Evolutionary conservation across 1,140 invertebrate genomes (phyloP).

Genomic region (Neomicropteryx cornuta): DNA sequence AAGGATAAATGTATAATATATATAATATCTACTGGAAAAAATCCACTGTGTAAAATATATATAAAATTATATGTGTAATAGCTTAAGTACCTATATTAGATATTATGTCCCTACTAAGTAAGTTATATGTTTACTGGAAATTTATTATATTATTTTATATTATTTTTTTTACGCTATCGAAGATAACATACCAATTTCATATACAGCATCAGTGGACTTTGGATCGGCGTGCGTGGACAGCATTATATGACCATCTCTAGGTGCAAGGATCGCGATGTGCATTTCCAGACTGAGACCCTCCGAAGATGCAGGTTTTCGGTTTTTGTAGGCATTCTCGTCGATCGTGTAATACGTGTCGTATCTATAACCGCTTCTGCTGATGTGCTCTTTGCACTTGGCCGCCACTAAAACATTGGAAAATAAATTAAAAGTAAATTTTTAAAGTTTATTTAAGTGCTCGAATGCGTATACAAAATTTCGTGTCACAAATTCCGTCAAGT

Average conservation of each 20-base stretch:
- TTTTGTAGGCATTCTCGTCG: conserved; percentile 18
- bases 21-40: not conserved
- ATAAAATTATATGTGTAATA: not conserved
- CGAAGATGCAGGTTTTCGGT: conserved; percentile 12
- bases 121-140: no score
- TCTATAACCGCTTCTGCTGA: conserved; percentile 31
- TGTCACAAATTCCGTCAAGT: no score
- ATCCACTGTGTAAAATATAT: not conserved
- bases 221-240: conserved; percentile 32
- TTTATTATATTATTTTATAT: no score
- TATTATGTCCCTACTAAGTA: no score
- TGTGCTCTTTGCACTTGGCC: conserved; percentile 32
- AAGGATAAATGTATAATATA: not conserved
- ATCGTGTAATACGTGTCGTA: conserved; percentile 36
- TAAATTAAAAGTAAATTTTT: no score
- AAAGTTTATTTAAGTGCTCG: no score
- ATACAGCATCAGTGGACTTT: conserved; percentile 34
- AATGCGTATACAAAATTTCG: no score
- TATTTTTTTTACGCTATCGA: conserved; percentile 1
- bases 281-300: conserved; percentile 37
- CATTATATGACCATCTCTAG: conserved; percentile 47
- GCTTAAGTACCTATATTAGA: not conserved
- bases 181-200: conserved; percentile 40
- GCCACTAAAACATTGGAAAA: conserved; percentile 34
- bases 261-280: conserved; percentile 43